Evolutionary conservation across 1,140 invertebrate genomes (phyloP).

Genomic region (Oryctes rhinoceros): DNA sequence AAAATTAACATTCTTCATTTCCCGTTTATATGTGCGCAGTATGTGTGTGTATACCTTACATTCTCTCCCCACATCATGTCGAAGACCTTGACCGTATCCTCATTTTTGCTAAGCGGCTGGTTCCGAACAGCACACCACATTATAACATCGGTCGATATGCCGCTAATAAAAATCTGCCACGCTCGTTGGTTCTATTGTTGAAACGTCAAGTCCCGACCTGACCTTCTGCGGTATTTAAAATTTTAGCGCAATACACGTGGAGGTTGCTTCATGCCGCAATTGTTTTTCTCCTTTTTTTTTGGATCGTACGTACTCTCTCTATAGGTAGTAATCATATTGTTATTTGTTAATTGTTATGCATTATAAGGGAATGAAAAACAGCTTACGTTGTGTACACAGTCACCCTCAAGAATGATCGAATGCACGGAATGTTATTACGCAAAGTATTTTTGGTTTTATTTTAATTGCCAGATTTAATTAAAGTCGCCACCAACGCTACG

Average conservation of each 20-base stretch:
- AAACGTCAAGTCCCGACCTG: slow-evolving; percentile 30
- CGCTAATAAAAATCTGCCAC: slow-evolving; percentile 34
- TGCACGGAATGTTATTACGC: too few species aligned
- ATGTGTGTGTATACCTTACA: background rate
- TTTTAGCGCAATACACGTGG: slow-evolving; percentile 34
- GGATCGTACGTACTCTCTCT: background rate
- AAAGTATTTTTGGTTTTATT: too few species aligned
- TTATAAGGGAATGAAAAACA: background rate
- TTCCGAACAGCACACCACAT: slow-evolving; percentile 18
- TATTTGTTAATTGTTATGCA: slow-evolving; percentile 3
- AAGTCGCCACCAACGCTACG: too few species aligned
- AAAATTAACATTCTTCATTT: background rate
- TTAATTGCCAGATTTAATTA: too few species aligned
- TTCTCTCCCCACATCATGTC: slow-evolving; percentile 1
- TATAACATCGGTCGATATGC: slow-evolving; percentile 29
- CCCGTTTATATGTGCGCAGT: background rate
- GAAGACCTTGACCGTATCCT: slow-evolving; percentile 34
- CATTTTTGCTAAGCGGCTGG: slow-evolving; percentile 11
- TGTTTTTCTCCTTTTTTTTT: slow-evolving; percentile 23
- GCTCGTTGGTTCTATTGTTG: slow-evolving; percentile 32
- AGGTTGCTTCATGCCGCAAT: slow-evolving; percentile 25
- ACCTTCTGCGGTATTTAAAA: slow-evolving; percentile 37
- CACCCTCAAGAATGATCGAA: too few species aligned
- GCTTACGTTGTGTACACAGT: background rate
- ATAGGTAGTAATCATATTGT: background rate